phyloP scores from a whole-genome alignment of 2,113 vertebrate species.

The Pygoscelis adeliae region DNA sequence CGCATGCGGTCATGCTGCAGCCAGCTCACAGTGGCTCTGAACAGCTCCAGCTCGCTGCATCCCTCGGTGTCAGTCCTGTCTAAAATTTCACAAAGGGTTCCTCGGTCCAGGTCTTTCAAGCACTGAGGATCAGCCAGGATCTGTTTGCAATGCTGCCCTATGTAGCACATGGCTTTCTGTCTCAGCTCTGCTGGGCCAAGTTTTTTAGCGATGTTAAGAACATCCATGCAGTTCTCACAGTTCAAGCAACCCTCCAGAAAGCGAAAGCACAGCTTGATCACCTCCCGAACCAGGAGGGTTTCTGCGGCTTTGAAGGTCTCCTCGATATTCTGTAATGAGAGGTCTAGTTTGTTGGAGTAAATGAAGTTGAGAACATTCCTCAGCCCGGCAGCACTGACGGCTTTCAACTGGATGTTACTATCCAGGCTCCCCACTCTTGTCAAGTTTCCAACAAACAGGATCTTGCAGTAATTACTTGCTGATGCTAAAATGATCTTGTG shows the following conservation, averaged over 20 bases:
- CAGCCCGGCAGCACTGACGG: slow-evolving; percentile 24
- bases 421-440: accelerated
- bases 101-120: slow-evolving; percentile 24
- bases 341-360: slow-evolving; percentile 59
- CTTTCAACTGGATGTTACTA: neutral
- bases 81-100: slow-evolving; percentile 42
- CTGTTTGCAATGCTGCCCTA: neutral
- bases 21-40: slow-evolving; percentile 13
- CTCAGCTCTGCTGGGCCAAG: neutral
- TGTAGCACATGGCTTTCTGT: neutral
- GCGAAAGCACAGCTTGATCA: slow-evolving; percentile 46
- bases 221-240: slow-evolving; percentile 17
- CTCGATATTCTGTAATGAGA: slow-evolving; percentile 44
- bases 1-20: neutral
- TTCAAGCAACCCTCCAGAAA: slow-evolving; percentile 54
- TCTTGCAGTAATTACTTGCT: slow-evolving; percentile 57
- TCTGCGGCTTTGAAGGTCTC: slow-evolving; percentile 63
- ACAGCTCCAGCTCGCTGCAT: slow-evolving; percentile 46
- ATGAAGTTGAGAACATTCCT: slow-evolving; percentile 61
- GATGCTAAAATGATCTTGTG: slow-evolving; percentile 51
- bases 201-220: slow-evolving; percentile 32
- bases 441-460: neutral
- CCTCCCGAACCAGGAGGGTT: slow-evolving; percentile 60
- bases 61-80: neutral
- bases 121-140: slow-evolving; percentile 10